Evolutionary conservation across 2,113 vertebrate genomes (phyloP).

Genomic region (Onychostruthus taczanowskii): DNA sequence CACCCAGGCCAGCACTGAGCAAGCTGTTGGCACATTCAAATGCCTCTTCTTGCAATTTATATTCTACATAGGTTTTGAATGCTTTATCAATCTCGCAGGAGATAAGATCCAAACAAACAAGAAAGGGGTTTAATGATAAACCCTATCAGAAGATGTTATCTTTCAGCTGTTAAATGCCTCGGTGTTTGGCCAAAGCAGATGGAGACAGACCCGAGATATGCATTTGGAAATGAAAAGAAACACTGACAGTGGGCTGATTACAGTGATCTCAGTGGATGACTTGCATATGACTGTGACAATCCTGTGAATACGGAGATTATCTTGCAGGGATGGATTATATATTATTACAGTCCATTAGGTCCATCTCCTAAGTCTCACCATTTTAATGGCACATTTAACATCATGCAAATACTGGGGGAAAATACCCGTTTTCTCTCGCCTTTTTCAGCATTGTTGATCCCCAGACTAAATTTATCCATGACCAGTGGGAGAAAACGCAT

Average conservation of each 20-base stretch:
- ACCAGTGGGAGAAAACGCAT: not conserved
- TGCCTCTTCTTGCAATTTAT: constrained; percentile 19
- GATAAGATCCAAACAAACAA: constrained; percentile 51
- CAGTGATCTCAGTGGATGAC: not conserved
- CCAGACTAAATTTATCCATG: not conserved
- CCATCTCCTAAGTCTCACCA: not conserved
- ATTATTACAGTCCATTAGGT: constrained; percentile 9
- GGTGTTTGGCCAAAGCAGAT: constrained; percentile 40
- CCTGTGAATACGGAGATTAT: not conserved
- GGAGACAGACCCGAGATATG: not conserved
- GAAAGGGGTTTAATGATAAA: constrained; percentile 43
- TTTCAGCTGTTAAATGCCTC: constrained; percentile 35
- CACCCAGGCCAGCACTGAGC: not conserved
- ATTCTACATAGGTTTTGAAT: constrained; percentile 50
- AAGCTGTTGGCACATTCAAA: constrained; percentile 40
- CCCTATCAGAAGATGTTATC: constrained; percentile 6
- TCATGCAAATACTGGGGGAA: not conserved
- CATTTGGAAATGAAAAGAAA: constrained; percentile 39
- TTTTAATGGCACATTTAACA: not conserved
- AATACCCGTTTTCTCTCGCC: not conserved
- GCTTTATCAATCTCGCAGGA: constrained; percentile 42
- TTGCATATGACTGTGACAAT: not conserved
- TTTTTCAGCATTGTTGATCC: not conserved
- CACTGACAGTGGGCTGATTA: constrained; percentile 2
- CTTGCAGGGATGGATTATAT: not conserved